Evolutionary conservation across 53 echinoderm and acorn worm genomes (phyloP).

Genomic region (Stichopus horrens): DNA sequence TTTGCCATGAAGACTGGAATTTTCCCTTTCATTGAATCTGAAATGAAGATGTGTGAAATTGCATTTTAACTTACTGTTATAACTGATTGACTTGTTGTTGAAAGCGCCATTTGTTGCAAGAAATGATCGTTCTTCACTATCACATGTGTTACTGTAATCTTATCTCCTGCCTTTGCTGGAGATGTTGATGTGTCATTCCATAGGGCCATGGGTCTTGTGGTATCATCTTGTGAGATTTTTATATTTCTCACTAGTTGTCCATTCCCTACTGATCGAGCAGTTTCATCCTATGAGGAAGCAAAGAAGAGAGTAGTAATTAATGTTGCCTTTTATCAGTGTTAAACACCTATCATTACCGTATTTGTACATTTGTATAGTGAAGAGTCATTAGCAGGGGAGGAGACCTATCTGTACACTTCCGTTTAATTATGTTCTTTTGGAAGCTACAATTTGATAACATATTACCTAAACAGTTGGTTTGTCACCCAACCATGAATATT

Average conservation of each 20-base stretch:
- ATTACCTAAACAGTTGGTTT: too few relatives aligned
- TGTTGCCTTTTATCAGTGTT: not conserved
- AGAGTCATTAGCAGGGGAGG: too few relatives aligned
- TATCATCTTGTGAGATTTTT: not conserved
- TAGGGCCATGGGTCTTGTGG: not conserved
- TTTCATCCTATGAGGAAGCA: not conserved
- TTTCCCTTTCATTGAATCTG: too few relatives aligned
- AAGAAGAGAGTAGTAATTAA: not conserved
- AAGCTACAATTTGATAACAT: too few relatives aligned
- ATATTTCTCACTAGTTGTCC: slow-evolving; percentile 23
- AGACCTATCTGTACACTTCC: too few relatives aligned
- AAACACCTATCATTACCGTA: too few relatives aligned
- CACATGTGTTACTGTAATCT: not conserved
- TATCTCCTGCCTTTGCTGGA: slow-evolving; percentile 12
- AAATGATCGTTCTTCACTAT: not conserved
- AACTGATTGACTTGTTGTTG: slow-evolving; percentile 5
- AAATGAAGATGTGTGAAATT: slow-evolving; percentile 7
- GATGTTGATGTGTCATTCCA: slow-evolving; percentile 12
- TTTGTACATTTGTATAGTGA: too few relatives aligned
- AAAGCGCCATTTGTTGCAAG: not conserved
- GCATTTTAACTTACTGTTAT: slow-evolving; percentile 27
- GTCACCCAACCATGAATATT: too few relatives aligned
- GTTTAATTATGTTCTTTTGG: too few relatives aligned
- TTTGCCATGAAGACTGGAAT: too few relatives aligned
- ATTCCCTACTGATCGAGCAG: slow-evolving; percentile 1